These are phyloP conservation scores for Heliconius nattereri DNA, from an alignment of 1,140 invertebrate genomes.

Conservation along the genomic window DNA sequence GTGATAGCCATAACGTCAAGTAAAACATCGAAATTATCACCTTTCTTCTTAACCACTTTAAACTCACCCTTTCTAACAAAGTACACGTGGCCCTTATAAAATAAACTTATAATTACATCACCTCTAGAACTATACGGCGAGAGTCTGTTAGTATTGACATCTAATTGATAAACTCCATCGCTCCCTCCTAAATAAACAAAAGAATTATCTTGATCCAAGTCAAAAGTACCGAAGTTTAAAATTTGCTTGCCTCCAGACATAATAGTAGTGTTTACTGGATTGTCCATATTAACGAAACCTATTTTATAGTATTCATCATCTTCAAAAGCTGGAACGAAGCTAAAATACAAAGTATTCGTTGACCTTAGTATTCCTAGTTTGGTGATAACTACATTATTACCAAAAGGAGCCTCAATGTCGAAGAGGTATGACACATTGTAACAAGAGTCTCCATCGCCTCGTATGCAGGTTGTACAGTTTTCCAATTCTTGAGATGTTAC, in stretches of 20 bases:
- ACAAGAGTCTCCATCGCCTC: slow-evolving; percentile 49
- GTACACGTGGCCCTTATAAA: slow-evolving; percentile 65
- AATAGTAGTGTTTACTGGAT: slow-evolving; percentile 42
- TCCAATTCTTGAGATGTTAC: slow-evolving; percentile 11
- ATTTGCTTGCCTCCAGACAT: slow-evolving; percentile 52
- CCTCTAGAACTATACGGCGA: slow-evolving; percentile 60
- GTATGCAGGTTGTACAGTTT: slow-evolving; percentile 56
- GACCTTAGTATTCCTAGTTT: slow-evolving; percentile 60
- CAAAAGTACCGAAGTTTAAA: slow-evolving; percentile 69
- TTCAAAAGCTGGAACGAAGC: slow-evolving; percentile 62
- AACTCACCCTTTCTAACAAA: slow-evolving; percentile 56
- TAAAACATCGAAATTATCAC: slow-evolving; percentile 56
- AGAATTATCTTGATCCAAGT: slow-evolving; percentile 62
- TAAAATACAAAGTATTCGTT: slow-evolving; percentile 61
- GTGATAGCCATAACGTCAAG: slow-evolving; percentile 53
- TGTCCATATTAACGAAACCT: slow-evolving; percentile 60
- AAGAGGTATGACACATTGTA: slow-evolving; percentile 62
- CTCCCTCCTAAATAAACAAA: slow-evolving; percentile 64
- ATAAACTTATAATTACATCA: slow-evolving; percentile 57
- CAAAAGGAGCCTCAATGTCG: slow-evolving; percentile 62
- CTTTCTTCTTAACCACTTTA: slow-evolving; percentile 62
- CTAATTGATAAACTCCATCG: slow-evolving; percentile 60
- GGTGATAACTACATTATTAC: slow-evolving; percentile 57
- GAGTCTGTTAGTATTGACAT: slow-evolving; percentile 50
- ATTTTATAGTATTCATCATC: slow-evolving; percentile 68